Evolutionary conservation across 2,888 invertebrate genomes (phyloP), one percentile per base, ranked within the genome.

Genomic region (Acutogordius australiensis): DNA sequence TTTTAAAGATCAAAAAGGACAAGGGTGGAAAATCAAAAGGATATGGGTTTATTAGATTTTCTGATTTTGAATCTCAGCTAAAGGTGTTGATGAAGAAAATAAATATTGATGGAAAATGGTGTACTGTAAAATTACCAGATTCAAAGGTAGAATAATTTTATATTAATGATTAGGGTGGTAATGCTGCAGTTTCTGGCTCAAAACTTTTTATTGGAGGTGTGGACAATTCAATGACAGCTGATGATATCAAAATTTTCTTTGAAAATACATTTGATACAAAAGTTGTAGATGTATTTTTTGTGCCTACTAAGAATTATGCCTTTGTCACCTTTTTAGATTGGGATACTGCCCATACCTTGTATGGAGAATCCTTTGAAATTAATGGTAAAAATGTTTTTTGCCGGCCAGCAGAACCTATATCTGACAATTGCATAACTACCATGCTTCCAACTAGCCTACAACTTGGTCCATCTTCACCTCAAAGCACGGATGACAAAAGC

Each of bases 111-210:
- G 90, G 90, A 0, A 77, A 94, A 64, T 88, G 90, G 85, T 94
- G 94, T 69, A 91, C 94, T 75, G 91, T 94, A 1, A 86, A 90
- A 73, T 84, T 97, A 67, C 94, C 94, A 29, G 88, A 91, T 73
- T 90, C 86, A 2, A 87, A 86, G 77, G 80, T 79, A 51, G 4
- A n/a, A 21, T 51, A n/a, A 51, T 8, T 21, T 51, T 13, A 37
- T 37, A 37, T 37, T n/a, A n/a, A n/a, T n/a, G n/a, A n/a, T n/a
- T n/a, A 51, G 51, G 51, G 51, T 51, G 51, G 51, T 23, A 51
- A 51, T 23, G 51, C 51, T n/a, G 51, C 51, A 21, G 18, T 51
- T 8, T 51, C 51, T 26, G 51, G 51, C 4, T 51, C 51, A 4
- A 51, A 51, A 23, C 8, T 51, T n/a, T 51, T 51, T 23, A 23